Evolutionary conservation across 2,797 vertebrate genomes (phyloP).

Genomic region (Cyclura pinguis): DNA sequence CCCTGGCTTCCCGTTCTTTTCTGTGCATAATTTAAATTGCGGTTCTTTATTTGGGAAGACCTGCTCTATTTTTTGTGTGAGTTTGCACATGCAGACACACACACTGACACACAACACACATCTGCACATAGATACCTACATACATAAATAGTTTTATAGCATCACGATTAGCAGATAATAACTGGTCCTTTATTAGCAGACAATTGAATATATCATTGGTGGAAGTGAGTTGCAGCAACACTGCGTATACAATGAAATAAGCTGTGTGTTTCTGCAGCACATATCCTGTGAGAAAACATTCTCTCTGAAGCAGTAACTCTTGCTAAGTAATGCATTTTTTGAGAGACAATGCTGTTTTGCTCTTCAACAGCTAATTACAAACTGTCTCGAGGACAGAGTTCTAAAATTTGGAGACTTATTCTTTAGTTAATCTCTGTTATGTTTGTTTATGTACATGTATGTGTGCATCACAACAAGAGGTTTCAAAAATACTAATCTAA

Average conservation of each 20-base stretch:
- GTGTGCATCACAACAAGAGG: neutral
- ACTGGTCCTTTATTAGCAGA: slow-evolving; percentile 22
- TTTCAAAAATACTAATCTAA: neutral
- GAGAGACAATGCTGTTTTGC: slow-evolving; percentile 58
- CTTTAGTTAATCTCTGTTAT: slow-evolving; percentile 37
- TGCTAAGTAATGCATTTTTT: slow-evolving; percentile 68
- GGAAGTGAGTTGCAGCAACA: slow-evolving; percentile 57
- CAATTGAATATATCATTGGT: slow-evolving; percentile 52
- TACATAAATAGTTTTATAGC: neutral
- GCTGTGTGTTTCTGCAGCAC: slow-evolving; percentile 60
- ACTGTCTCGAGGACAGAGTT: slow-evolving; percentile 26
- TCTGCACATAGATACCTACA: too few species aligned
- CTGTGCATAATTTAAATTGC: neutral
- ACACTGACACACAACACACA: too few species aligned
- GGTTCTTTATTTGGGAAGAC: too few species aligned
- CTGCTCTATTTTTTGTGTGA: too few species aligned
- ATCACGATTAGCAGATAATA: neutral
- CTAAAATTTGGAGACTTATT: slow-evolving; percentile 21
- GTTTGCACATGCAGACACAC: too few species aligned
- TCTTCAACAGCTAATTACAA: slow-evolving; percentile 63
- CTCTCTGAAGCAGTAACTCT: slow-evolving; percentile 62
- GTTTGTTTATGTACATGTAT: neutral
- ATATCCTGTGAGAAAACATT: slow-evolving; percentile 67
- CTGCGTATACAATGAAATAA: slow-evolving; percentile 59
- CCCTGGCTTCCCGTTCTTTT: neutral